These are phyloP conservation scores for Sinelater perroti DNA, from an alignment of 2,888 invertebrate species.

Conservation along the genomic window DNA sequence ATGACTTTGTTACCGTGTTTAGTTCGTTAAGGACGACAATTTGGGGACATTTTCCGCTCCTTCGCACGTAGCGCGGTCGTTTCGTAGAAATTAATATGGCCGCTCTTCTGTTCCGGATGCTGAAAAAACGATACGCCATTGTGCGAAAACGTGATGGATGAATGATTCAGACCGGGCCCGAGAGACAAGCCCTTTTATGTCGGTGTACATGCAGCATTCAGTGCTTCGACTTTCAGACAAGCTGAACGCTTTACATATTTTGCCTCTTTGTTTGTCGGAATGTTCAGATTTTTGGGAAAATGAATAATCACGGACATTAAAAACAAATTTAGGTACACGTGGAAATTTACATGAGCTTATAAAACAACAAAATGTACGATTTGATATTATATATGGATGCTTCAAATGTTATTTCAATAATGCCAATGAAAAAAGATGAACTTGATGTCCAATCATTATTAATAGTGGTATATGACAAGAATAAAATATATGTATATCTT, in stretches of 20 bases:
- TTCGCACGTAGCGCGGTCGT: not conserved
- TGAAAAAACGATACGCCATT: conserved; percentile 10
- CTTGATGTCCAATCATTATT: no score
- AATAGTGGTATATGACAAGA: no score
- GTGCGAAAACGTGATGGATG: conserved; percentile 10
- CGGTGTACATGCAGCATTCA: conserved; percentile 7
- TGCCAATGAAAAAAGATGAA: no score
- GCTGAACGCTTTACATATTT: not conserved
- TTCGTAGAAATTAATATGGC: conserved; percentile 3
- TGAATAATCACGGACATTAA: no score
- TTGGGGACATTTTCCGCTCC: conserved; percentile 6
- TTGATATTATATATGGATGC: no score
- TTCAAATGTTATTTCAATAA: no score
- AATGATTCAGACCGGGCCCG: not conserved
- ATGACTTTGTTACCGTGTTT: conserved; percentile 16
- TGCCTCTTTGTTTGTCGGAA: no score
- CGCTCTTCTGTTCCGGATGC: not conserved
- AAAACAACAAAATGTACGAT: no score
- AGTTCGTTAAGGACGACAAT: conserved; percentile 19
- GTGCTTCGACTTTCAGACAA: not conserved
- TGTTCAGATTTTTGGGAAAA: no score
- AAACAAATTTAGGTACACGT: no score
- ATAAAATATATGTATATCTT: no score
- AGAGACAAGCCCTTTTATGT: conserved; percentile 7
- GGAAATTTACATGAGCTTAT: no score